Base-by-base conservation (phyloP, 23 tunicate species). In the Styela clava region DNA sequence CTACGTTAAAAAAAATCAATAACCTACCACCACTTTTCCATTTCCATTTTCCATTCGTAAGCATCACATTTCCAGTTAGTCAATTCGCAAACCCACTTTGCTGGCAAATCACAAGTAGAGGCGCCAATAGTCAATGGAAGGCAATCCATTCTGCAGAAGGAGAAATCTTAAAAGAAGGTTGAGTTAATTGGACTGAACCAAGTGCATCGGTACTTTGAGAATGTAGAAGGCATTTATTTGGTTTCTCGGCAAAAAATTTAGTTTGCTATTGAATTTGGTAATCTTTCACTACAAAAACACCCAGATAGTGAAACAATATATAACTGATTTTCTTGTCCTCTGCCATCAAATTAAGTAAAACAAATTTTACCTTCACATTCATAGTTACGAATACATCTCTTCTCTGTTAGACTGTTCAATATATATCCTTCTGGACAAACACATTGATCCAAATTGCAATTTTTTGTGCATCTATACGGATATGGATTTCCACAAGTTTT, bases 11-110 rank as follows among this genome's bases (percentile, higher is more conserved):
- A n/a, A n/a, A n/a, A n/a, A n/a, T n/a, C n/a, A n/a, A n/a, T n/a
- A n/a, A 44, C 56, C 2, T 32, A 71, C 77, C 77, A 71, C 77
- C 77, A 71, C 77, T 71, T 71, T 32, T 35, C 34, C 77, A 71
- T 71, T 32, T 32, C 77, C 77, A 71, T 71, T 71, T 71, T 71
- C 77, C 77, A 71, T 71, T 71, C 34, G 16, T 71, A 71, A 3
- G 77, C 34, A 33, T 33, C 29, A 35, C 77, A 71, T 32, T 71
- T 27, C 77, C 77, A 71, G 24, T 71, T 31, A 20, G 3, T 21
- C 35, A 71, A 3, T 21, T 71, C 24, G 77, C 77, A 71, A 21
- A 21, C 24, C 77, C 35, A 26, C 3, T 16, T 22, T 32, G 5
- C 7, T 22, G 24, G 5, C 16, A 18, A 16, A 28, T 71, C 77